phyloP scores from a whole-genome alignment of 2,113 vertebrate genomes.

The Rana temporaria region DNA sequence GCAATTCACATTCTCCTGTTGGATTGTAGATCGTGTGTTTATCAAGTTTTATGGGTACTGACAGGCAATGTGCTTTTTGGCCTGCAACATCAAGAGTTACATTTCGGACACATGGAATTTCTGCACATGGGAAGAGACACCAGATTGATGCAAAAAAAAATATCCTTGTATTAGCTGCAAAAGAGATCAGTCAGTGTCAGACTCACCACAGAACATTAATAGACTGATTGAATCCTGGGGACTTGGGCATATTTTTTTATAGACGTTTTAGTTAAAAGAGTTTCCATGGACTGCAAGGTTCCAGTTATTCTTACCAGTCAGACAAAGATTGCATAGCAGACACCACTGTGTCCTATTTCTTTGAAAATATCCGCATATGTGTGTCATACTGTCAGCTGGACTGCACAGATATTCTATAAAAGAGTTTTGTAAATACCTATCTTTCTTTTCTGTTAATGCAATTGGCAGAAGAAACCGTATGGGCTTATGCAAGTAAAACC shows the following conservation, averaged over 20 bases:
- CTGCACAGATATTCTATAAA: constrained; percentile 34
- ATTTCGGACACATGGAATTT: not conserved
- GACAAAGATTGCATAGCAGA: constrained; percentile 8
- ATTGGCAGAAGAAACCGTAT: constrained; percentile 26
- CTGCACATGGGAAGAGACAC: constrained; percentile 11
- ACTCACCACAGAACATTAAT: constrained; percentile 45
- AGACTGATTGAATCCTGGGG: constrained; percentile 47
- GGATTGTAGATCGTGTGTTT: no score
- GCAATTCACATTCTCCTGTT: no score
- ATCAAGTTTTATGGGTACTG: no score
- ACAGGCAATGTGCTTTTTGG: not conserved
- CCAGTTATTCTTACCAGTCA: not conserved
- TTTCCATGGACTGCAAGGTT: constrained; percentile 23
- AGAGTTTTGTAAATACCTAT: constrained; percentile 38
- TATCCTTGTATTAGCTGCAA: constrained; percentile 24
- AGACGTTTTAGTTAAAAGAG: constrained; percentile 22
- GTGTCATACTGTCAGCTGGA: constrained; percentile 25
- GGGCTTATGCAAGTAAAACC: not conserved
- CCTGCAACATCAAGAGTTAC: not conserved
- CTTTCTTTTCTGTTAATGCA: constrained; percentile 35
- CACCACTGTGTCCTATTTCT: constrained; percentile 30
- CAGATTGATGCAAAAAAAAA: constrained; percentile 46
- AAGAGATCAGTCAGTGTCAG: constrained; percentile 41
- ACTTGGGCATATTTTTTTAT: constrained; percentile 19
- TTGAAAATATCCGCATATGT: not conserved